phyloP scores from a whole-genome alignment of 1,140 invertebrate species.

The Pinna nobilis region DNA sequence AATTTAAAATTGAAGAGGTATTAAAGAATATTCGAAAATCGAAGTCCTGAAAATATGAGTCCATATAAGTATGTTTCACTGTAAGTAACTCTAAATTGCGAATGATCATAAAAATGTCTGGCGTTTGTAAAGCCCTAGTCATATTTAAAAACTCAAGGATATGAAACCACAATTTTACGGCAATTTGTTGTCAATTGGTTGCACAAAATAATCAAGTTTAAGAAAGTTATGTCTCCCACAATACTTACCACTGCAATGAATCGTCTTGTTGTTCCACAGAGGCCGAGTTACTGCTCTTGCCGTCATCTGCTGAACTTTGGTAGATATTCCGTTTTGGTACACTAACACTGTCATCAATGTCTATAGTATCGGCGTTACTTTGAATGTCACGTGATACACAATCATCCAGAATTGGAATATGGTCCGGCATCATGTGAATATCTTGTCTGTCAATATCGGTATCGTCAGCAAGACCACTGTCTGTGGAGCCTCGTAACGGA shows the following conservation, averaged over 20 bases:
- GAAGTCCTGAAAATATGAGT: too few species aligned
- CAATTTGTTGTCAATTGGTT: too few species aligned
- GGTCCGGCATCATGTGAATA: conserved; percentile 9
- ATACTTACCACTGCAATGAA: conserved; percentile 20
- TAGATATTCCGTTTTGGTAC: conserved; percentile 17
- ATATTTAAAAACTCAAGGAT: too few species aligned
- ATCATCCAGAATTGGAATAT: neutral
- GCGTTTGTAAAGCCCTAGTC: too few species aligned
- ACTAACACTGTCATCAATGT: conserved; percentile 43
- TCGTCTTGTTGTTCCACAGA: conserved; percentile 30
- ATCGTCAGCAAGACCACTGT: conserved; percentile 29
- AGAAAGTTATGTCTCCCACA: too few species aligned
- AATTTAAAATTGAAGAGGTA: too few species aligned
- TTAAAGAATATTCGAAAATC: too few species aligned
- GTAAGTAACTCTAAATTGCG: too few species aligned
- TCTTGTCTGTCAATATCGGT: neutral
- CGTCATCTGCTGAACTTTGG: conserved; percentile 44
- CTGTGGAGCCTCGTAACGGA: conserved; percentile 17
- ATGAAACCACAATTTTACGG: too few species aligned
- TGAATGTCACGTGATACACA: conserved; percentile 9
- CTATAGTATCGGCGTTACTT: conserved; percentile 31
- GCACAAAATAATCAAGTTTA: too few species aligned
- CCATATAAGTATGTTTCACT: too few species aligned
- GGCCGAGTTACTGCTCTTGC: conserved; percentile 39
- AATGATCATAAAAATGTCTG: too few species aligned